These are phyloP conservation scores for Myocastor coypus DNA, from an alignment of 2,113 vertebrate species.

Conservation along the genomic window DNA sequence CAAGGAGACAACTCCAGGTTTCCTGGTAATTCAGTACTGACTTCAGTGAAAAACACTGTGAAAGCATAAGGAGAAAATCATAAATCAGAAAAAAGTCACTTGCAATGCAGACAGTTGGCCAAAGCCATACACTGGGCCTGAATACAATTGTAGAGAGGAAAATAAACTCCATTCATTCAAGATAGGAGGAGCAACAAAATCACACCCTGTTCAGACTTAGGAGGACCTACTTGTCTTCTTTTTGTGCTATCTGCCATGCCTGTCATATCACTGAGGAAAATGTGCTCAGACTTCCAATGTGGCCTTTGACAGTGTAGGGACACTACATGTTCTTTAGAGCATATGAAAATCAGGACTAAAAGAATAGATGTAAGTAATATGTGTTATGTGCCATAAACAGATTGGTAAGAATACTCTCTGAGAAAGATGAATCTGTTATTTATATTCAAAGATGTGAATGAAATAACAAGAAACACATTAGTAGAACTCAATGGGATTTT, in stretches of 20 bases:
- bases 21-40: not conserved
- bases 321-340: not conserved
- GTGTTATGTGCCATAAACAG: not conserved
- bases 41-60: not conserved
- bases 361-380: not conserved
- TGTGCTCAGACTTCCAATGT: not conserved
- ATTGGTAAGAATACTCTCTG: not conserved
- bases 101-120: not conserved
- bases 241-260: not conserved
- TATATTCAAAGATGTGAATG: not conserved
- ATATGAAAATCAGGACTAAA: not conserved
- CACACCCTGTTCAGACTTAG: not conserved
- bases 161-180: not conserved
- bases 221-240: not conserved
- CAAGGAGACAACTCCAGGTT: not conserved
- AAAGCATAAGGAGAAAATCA: not conserved
- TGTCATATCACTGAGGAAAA: not conserved
- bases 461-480: conserved; percentile 12
- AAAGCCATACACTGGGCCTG: not conserved
- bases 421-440: not conserved
- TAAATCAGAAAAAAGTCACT: not conserved
- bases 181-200: not conserved
- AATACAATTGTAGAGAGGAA: not conserved
- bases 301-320: not conserved
- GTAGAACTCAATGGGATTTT: not conserved